Base-by-base conservation (phyloP, 2,888 invertebrate species). In the Ischnus inquisitorius region DNA sequence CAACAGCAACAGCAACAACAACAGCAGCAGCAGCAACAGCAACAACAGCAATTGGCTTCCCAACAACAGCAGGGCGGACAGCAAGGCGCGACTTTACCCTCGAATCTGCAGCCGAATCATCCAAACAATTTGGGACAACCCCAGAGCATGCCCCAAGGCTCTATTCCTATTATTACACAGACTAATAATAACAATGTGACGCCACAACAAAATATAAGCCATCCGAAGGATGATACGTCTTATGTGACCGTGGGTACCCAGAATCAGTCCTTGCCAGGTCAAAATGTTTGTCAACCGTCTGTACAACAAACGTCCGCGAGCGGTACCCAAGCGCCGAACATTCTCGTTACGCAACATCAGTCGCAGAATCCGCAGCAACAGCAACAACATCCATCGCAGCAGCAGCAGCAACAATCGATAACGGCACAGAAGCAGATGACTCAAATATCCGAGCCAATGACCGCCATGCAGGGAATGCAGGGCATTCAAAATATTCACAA, bases 51-150 rank as follows among this genome's bases (percentile, higher is more conserved):
- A 62, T 87, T 88, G 19, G 16, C 51, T 19, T 51, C 51, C 19
- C 91, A 92, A 25, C 87, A 88, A 39, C 88, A 86, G 39, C 86
- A 88, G 82, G 84, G 93, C 19, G 93, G 94, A 79, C 94, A 94
- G 34, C 95, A 95, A 87, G 95, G 95, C n/a, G 93, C 95, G 0
- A 95, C 95, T n/a, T 93, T 95, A 88, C 95, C 95, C 48, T 94
- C 95, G 16, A 95, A 95, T 94, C 94, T 95, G 88, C 95, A 95
- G 90, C 94, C 94, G 71, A 89, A 94, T 78, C 94, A 94, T 82
- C 93, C 93, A 64, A 95, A 94, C 86, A 95, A 95, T 90, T 94
- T 95, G 89, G 93, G 94, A 57, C 95, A 95, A 86, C 94, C 95
- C 88, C 95, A 95, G 85, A 95, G 94, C 88, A 95, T 95, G 91